Conservation (phyloP, 2,888 invertebrate species). For the Agrotis exclamationis region DNA sequence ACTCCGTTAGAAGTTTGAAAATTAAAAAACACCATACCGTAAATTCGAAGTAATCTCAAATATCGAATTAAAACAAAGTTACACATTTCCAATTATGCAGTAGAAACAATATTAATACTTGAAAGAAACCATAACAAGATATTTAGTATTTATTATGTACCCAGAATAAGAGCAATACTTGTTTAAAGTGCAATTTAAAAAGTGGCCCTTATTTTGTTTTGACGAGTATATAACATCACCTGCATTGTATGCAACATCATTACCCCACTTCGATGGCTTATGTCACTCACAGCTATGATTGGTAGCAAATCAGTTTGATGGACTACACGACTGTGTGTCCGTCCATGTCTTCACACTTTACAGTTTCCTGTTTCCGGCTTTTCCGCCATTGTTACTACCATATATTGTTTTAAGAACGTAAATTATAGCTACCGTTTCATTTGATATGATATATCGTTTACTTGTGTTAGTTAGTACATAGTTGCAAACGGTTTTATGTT, state of each 20-base stretch:
- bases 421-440: constrained; percentile 50
- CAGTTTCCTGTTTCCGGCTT: constrained; percentile 60
- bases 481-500: constrained; percentile 17
- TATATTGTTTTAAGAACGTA: constrained; percentile 44
- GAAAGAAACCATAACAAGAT: too few relatives aligned
- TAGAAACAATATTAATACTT: too few relatives aligned
- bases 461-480: constrained; percentile 19
- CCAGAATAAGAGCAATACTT: too few relatives aligned
- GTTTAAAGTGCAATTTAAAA: too few relatives aligned
- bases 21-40: too few relatives aligned
- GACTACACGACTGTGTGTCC: constrained; percentile 43
- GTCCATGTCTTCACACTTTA: constrained; percentile 41
- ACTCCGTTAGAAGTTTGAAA: too few relatives aligned
- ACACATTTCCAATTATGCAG: too few relatives aligned
- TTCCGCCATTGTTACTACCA: constrained; percentile 57
- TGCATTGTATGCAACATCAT: constrained; percentile 52
- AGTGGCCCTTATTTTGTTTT: too few relatives aligned
- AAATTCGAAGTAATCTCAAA: too few relatives aligned
- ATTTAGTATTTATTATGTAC: too few relatives aligned
- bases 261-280: constrained; percentile 23
- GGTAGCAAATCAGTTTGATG: constrained; percentile 21
- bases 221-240: constrained; percentile 42
- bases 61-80: too few relatives aligned
- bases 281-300: constrained; percentile 26
- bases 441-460: constrained; percentile 33